Conservation (phyloP, 2,797 vertebrate species). For the Lerista edwardsae region DNA sequence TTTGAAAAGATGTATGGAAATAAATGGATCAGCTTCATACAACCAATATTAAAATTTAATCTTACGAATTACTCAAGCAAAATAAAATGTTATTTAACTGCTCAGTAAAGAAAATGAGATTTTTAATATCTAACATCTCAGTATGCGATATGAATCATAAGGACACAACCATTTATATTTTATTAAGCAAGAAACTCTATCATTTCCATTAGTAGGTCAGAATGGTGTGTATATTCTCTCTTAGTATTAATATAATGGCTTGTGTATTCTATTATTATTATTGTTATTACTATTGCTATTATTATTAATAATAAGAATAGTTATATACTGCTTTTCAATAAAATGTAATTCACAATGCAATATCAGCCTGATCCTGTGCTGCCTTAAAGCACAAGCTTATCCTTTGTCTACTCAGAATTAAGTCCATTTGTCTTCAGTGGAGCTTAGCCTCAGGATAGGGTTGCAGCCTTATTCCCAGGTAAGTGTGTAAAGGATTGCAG, state of each 20-base stretch:
- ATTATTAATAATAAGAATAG: too few relatives aligned
- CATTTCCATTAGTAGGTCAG: constrained; percentile 81
- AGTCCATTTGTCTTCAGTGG: too few relatives aligned
- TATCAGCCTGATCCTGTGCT: too few relatives aligned
- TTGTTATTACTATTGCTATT: too few relatives aligned
- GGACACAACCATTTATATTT: constrained; percentile 82
- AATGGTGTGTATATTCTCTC: constrained; percentile 69
- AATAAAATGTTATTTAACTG: constrained; percentile 17
- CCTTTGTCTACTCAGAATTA: too few relatives aligned
- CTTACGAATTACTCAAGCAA: constrained; percentile 8
- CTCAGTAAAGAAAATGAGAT: constrained; percentile 56
- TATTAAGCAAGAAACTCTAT: constrained; percentile 81
- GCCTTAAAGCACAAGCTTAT: too few relatives aligned
- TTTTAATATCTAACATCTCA: constrained; percentile 77
- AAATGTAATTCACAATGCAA: too few relatives aligned
- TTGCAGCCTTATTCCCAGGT: too few relatives aligned
- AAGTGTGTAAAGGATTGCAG: too few relatives aligned
- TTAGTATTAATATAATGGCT: background rate
- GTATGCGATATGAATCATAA: constrained; percentile 85
- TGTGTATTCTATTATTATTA: background rate
- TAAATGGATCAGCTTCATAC: background rate
- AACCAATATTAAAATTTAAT: constrained; percentile 39
- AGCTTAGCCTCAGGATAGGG: too few relatives aligned
- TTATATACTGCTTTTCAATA: background rate
- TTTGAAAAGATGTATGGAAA: background rate